Evolutionary conservation across 2,797 vertebrate genomes (phyloP).

Genomic region (Notolepis coatsorum): DNA sequence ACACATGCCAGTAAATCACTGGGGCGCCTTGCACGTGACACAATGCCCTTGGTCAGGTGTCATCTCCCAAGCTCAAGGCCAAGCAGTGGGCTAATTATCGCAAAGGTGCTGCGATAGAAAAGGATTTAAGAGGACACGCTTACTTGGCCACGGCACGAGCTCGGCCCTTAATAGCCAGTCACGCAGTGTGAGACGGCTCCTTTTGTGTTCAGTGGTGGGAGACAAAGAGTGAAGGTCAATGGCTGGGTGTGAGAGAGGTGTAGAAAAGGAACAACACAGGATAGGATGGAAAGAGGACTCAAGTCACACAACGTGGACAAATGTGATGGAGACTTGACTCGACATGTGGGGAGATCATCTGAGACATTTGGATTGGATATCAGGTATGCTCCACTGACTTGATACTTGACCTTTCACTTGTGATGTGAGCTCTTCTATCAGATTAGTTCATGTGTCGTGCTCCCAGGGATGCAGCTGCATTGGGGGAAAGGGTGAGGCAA

Average conservation of each 20-base stretch:
- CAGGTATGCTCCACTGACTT: no score
- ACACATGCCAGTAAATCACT: constrained; percentile 69
- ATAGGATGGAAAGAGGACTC: neutral
- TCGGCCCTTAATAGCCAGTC: constrained; percentile 53
- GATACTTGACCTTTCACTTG: no score
- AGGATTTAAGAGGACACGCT: constrained; percentile 45
- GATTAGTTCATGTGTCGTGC: no score
- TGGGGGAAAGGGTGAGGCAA: no score
- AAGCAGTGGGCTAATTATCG: constrained; percentile 69
- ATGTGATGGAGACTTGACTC: no score
- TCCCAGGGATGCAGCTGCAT: no score
- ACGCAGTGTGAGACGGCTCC: constrained; percentile 38
- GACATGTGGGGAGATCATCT: no score
- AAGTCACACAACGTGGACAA: no score
- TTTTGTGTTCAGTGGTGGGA: constrained; percentile 24
- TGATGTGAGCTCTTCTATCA: no score
- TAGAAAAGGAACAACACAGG: constrained; percentile 26
- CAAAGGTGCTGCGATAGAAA: constrained; percentile 44
- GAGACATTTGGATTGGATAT: no score
- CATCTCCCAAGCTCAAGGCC: constrained; percentile 71
- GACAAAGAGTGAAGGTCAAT: constrained; percentile 49
- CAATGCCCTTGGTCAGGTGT: constrained; percentile 68
- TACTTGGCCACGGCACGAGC: constrained; percentile 40
- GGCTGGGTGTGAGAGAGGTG: constrained; percentile 21
- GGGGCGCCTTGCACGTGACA: constrained; percentile 48